phyloP scores from a whole-genome alignment of 2,113 vertebrate genomes.

The Physeter macrocephalus region DNA sequence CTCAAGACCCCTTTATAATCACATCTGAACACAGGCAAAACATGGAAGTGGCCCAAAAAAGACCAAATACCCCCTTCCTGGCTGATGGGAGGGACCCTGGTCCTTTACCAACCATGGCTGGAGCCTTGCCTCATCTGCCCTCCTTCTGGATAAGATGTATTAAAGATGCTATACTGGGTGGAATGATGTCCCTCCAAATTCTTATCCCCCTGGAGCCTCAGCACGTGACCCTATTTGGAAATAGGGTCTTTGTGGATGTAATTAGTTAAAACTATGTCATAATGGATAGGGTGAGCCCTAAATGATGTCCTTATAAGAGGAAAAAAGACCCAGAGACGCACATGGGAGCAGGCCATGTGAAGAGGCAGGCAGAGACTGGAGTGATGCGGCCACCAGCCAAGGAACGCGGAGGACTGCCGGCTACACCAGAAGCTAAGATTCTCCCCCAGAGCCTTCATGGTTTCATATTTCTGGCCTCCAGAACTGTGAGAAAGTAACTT shows the following conservation, averaged over 20 bases:
- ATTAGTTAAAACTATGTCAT: too few relatives aligned
- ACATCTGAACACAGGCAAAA: neutral
- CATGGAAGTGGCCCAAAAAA: neutral
- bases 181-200: neutral
- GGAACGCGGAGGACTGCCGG: rapidly evolving
- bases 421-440: too few relatives aligned
- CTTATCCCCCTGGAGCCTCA: neutral
- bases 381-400: rapidly evolving
- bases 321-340: neutral
- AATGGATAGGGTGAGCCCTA: neutral
- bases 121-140: neutral
- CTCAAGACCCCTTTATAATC: neutral
- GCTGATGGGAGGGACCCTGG: neutral
- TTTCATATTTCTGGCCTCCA: neutral
- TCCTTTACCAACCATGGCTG: neutral
- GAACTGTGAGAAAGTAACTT: neutral
- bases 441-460: neutral
- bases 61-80: neutral
- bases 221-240: neutral
- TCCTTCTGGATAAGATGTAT: neutral
- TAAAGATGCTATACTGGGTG: neutral
- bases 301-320: neutral
- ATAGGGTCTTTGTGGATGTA: neutral
- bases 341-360: neutral
- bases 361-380: neutral